Evolutionary conservation across 2,797 vertebrate genomes (phyloP), one percentile per base, ranked within the genome.

Genomic region (Takifugu ocellatus): DNA sequence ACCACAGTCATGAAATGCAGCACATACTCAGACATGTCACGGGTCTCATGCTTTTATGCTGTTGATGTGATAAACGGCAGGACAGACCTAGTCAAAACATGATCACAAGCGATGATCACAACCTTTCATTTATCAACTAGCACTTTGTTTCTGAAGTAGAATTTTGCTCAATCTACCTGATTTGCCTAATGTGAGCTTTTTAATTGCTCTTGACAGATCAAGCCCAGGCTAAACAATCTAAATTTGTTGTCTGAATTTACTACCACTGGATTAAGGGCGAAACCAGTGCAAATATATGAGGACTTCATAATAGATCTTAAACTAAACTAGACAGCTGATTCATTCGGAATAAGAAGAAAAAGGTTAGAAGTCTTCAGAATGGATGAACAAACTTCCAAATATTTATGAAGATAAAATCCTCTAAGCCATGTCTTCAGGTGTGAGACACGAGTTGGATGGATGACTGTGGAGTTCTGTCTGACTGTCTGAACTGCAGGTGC

Each of bases 231-330:
- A 29, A 29, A 29, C 27, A 7, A 54, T 31, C 58, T 64, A 73
- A 78, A 77, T 77, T 80, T 74, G 77, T 54, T 53, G n/a, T 24
- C 12, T 59, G 50, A 51, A 55, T 65, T 59, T 4, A 44, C 5
- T 25, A 48, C 11, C 63, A 8, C 14, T 29, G 2, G 53, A 8
- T 5, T 51, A 6, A 56, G n/a, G 54, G 49, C n/a, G 36, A 39
- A 39, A 14, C 12, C 12, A 14, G 1, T 39, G 36, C 14, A 39
- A 39, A 39, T 4, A 10, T 39, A 12, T 12, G 14, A 39, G 12
- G 36, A 14, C 14, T 39, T 39, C 2, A 39, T 39, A 39, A 39
- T 39, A 39, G 12, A 39, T 39, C 36, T 12, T 12, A 39, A 12
- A 39, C 36, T 39, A 39, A 39, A 14, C 36, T 14, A 12, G 12